Conservation (phyloP, 2,113 vertebrate genomes). For the Cepphus grylle region DNA sequence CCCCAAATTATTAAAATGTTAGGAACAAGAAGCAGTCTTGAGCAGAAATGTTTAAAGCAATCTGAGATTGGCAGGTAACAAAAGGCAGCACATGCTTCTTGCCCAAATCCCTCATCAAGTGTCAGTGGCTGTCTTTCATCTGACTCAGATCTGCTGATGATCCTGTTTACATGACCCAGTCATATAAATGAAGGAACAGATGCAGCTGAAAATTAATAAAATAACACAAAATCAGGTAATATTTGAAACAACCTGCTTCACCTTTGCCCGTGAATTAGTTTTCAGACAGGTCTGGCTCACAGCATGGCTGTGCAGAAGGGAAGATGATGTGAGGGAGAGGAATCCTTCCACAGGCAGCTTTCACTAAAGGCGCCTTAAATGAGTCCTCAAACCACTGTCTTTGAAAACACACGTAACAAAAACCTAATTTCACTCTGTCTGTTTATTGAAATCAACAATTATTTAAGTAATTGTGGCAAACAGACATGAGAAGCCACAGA, state of each 20-base stretch:
- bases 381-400: not conserved
- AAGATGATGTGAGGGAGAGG: not conserved
- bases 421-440: not conserved
- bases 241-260: not conserved
- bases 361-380: not conserved
- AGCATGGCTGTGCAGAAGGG: not conserved
- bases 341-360: not conserved
- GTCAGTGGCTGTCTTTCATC: not conserved
- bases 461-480: not conserved
- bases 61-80: not conserved
- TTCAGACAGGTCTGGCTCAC: not conserved
- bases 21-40: not conserved
- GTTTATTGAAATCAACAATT: not conserved
- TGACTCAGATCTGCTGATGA: not conserved
- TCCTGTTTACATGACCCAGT: not conserved
- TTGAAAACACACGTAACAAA: not conserved
- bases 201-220: not conserved
- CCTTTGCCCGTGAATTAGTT: not conserved
- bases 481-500: not conserved
- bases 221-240: not conserved
- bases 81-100: not conserved
- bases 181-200: not conserved
- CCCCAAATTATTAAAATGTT: not conserved
- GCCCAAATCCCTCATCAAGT: not conserved
- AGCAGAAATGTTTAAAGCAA: not conserved